A percentile compares a stretch with the other conserved stretches of the same genome.
These are phyloP conservation scores for Alcedo atthis DNA, from an alignment of 2,797 vertebrate species.

Conservation along the genomic window DNA sequence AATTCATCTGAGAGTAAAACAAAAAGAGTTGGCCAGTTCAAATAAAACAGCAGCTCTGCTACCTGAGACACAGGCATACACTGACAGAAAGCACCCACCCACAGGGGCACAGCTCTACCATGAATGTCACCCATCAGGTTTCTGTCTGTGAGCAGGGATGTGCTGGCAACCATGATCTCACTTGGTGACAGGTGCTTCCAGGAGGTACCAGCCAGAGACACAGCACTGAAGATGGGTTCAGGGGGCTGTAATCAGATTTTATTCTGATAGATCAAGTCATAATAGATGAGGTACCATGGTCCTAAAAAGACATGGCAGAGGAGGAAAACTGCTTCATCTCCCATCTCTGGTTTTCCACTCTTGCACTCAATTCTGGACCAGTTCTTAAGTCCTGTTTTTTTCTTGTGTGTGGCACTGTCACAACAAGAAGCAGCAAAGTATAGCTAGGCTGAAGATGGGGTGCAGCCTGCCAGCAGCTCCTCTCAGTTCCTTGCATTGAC, in stretches of 20 bases:
- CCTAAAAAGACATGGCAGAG: neutral
- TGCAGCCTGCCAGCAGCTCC: neutral
- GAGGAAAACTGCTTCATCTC: neutral
- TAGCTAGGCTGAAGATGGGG: neutral
- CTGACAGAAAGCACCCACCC: neutral
- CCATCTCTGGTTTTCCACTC: neutral
- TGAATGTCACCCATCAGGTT: rapidly evolving
- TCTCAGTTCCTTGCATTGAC: neutral
- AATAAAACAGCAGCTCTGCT: neutral
- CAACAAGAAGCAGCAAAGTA: neutral
- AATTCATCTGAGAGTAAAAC: neutral
- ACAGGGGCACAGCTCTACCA: neutral
- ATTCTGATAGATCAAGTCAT: neutral
- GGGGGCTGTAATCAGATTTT: neutral
- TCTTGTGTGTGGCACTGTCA: neutral
- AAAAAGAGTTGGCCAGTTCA: neutral
- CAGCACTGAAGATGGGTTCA: neutral
- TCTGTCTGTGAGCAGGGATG: neutral
- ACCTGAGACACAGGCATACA: neutral
- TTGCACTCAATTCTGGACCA: neutral
- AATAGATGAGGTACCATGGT: neutral
- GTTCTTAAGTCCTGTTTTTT: neutral
- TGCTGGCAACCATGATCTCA: rapidly evolving
- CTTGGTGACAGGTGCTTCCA: neutral
- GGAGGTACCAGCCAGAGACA: neutral